Evolutionary conservation across 2,888 invertebrate species (phyloP), one percentile per base, ranked within the genome.

Genomic region (Ophion costatus): DNA sequence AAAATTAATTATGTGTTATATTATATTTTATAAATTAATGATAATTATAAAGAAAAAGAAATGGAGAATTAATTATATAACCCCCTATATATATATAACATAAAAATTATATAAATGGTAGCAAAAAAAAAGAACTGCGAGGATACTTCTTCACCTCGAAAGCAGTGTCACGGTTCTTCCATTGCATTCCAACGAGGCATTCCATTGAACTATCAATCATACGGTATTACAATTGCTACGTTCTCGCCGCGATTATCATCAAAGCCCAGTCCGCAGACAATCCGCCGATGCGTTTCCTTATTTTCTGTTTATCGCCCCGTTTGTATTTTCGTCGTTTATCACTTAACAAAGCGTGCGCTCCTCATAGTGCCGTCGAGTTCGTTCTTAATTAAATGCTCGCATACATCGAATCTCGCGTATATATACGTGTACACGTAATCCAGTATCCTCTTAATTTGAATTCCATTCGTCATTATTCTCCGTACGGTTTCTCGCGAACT

Each of bases 131-230:
- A 20, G 10, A n/a, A 9, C 29, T 20, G 45, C 22, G 20, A 66
- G 42, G 42, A 6, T 51, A 56, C 14, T 67, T 57, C 29, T 80
- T 20, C 42, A 22, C 51, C 63, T 66, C 45, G 22, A 38, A 45
- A 57, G 45, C 20, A 22, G 56, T 51, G 57, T 38, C 42, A 17
- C 22, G 74, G 17, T 63, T 24, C 51, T 24, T 38, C n/a, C n/a
- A n/a, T n/a, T n/a, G n/a, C n/a, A n/a, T n/a, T n/a, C n/a, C n/a
- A 70, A 83, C 74, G 71, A 77, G 51, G 77, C 76, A n/a, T 84
- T 80, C 80, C 66, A 76, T 84, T 73, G 76, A 74, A 61, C 80
- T 61, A 74, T 75, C 57, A 80, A 80, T 84, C 80, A 84, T 77
- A 51, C 59, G 56, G 76, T 61, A 80, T 73, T 77, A 66, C 63